Conservation (phyloP, 2,797 vertebrate species). For the Cyprinodon diabolis region DNA sequence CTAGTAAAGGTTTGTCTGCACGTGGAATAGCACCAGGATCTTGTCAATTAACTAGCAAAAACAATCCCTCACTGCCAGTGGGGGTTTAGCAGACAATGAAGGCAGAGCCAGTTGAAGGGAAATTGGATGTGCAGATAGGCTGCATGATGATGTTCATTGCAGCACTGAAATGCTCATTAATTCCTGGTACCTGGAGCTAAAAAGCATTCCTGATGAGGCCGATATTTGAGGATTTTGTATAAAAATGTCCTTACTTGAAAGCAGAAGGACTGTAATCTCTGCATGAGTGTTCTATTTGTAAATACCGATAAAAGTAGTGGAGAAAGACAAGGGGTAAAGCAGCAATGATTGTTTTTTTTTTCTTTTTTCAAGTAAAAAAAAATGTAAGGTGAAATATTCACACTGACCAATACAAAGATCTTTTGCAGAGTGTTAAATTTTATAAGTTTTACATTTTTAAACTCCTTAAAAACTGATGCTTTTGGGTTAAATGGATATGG, state of each 20-base stretch:
- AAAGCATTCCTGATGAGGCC: slow-evolving; percentile 51
- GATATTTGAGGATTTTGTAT: slow-evolving; percentile 52
- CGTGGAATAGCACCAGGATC: slow-evolving; percentile 59
- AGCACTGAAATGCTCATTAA: slow-evolving; percentile 68
- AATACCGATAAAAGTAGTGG: slow-evolving; percentile 41
- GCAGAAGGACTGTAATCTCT: slow-evolving; percentile 35
- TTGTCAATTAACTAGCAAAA: slow-evolving; percentile 72
- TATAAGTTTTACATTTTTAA: slow-evolving; percentile 1
- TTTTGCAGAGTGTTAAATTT: slow-evolving; percentile 10
- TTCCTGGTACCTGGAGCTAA: slow-evolving; percentile 56
- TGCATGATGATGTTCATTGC: slow-evolving; percentile 71
- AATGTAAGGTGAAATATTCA: not conserved
- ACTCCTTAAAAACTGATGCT: not conserved
- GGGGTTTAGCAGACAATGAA: slow-evolving; percentile 65
- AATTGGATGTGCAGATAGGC: slow-evolving; percentile 66
- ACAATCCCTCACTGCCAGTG: slow-evolving; percentile 64
- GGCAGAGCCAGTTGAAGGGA: slow-evolving; percentile 64
- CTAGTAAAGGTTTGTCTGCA: not conserved
- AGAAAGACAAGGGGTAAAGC: not conserved
- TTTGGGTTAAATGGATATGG: not conserved
- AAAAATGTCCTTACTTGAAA: slow-evolving; percentile 34
- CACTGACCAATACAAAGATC: not conserved
- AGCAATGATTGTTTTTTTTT: not conserved
- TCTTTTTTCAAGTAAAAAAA: slow-evolving; percentile 7
- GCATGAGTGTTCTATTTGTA: slow-evolving; percentile 20